phyloP scores from a whole-genome alignment of 2,888 invertebrate genomes.

The Pseudoips prasinana region DNA sequence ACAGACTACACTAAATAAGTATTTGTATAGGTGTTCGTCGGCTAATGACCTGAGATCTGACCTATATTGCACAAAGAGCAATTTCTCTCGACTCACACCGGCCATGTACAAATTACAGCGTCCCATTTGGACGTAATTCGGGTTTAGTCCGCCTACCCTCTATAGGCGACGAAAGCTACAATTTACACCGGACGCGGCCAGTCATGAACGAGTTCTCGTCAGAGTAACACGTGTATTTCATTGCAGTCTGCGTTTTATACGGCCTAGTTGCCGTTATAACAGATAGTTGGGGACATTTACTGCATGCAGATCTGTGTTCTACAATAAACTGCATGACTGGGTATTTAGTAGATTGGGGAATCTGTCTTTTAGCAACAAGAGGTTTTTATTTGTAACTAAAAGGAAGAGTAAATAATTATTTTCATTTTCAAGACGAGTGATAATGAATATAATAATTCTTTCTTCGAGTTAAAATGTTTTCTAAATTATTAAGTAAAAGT shows the following conservation, averaged over 20 bases:
- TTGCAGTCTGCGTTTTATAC: slow-evolving; percentile 65
- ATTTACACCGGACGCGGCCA: slow-evolving; percentile 68
- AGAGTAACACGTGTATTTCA: slow-evolving; percentile 62
- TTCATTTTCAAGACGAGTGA: too few species aligned
- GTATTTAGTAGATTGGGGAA: too few species aligned
- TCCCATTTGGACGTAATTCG: slow-evolving; percentile 62
- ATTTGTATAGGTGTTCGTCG: slow-evolving; percentile 7
- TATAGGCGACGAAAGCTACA: slow-evolving; percentile 49
- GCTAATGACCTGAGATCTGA: slow-evolving; percentile 28
- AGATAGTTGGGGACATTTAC: slow-evolving; percentile 29
- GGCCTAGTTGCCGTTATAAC: slow-evolving; percentile 37
- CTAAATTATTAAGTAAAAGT: too few species aligned
- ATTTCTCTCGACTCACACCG: slow-evolving; percentile 47
- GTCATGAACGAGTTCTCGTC: slow-evolving; percentile 46
- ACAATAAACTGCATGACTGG: slow-evolving; percentile 7
- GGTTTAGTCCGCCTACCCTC: slow-evolving; percentile 58
- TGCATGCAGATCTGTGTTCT: slow-evolving; percentile 17
- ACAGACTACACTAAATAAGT: slow-evolving; percentile 4
- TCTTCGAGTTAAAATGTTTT: too few species aligned
- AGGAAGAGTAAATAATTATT: too few species aligned
- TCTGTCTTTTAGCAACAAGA: too few species aligned
- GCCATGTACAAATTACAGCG: slow-evolving; percentile 62
- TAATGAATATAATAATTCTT: too few species aligned
- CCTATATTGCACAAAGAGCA: slow-evolving; percentile 42
- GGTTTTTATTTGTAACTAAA: too few species aligned